Conservation (phyloP, 2,797 vertebrate genomes). For the Lepus oiostolus region DNA sequence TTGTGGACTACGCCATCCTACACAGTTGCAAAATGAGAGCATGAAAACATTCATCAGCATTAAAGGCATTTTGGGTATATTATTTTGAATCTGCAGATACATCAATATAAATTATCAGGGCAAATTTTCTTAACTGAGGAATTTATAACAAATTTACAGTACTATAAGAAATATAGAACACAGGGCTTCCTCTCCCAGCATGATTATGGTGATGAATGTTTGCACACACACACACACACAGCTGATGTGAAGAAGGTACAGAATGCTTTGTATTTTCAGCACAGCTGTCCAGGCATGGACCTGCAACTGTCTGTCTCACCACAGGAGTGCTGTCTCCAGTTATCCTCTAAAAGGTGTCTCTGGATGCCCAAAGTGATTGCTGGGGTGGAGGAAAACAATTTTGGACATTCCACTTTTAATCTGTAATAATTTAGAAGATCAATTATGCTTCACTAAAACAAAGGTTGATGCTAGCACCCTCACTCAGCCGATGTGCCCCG, state of each 20-base stretch:
- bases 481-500: accelerated
- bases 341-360: not conserved
- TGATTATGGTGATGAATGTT: too few relatives aligned
- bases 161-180: not conserved
- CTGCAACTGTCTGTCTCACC: not conserved
- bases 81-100: not conserved
- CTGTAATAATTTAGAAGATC: not conserved
- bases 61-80: not conserved
- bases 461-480: not conserved
- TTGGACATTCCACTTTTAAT: not conserved
- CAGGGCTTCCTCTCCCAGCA: not conserved
- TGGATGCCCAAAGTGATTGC: not conserved
- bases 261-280: not conserved
- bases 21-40: not conserved
- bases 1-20: not conserved
- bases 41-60: not conserved
- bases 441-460: not conserved
- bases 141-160: not conserved
- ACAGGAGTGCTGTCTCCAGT: not conserved
- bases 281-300: not conserved
- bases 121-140: not conserved
- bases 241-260: not conserved
- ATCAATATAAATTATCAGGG: not conserved
- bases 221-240: too few relatives aligned
- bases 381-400: not conserved